Base-by-base conservation (phyloP, 2,888 invertebrate species). In the Hydropsyche betteni region DNA sequence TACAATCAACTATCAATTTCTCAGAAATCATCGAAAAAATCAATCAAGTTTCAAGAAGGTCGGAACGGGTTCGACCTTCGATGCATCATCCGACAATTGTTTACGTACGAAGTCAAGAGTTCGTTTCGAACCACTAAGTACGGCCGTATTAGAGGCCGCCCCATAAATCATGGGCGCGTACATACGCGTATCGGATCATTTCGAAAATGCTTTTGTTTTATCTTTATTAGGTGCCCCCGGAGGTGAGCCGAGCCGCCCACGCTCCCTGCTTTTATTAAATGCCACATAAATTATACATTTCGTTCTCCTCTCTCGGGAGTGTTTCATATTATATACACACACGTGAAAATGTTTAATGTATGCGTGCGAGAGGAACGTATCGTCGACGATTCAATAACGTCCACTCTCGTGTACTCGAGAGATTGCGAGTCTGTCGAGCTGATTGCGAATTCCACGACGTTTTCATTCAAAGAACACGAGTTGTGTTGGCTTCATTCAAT, bases 211-310 rank as follows among this genome's bases (percentile, higher is more conserved):
- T 51, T 78, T 78, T 78, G 77, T 78, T 78, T 78, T 78, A 74
- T 77, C 76, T 77, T 78, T 77, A 76, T 78, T 78, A 77, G 69
- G 75, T 75, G 78, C 78, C 75, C 77, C 76, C 76, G 78, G 75
- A 75, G 76, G 71, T 74, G 76, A 69, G 68, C 74, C 71, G 73
- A 72, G 75, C 71, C 69, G 75, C 78, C 78, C 77, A 77, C 78
- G 71, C 75, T 76, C 64, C 64, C 75, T 64, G 68, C 55, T 71
- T 78, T 77, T 77, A 78, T 78, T 78, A 78, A 78, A 78, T 75
- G 78, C 69, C 74, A 70, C 74, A 78, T 76, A 78, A 78, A 78
- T 78, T 75, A 78, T 78, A 34, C 34, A 73, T 74, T 72, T 72
- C 75, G 69, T 75, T 75, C 75, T 68, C 74, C 51, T 58, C 68